phyloP scores from a whole-genome alignment of 2,888 invertebrate species.

The Leptinotarsa juncta region DNA sequence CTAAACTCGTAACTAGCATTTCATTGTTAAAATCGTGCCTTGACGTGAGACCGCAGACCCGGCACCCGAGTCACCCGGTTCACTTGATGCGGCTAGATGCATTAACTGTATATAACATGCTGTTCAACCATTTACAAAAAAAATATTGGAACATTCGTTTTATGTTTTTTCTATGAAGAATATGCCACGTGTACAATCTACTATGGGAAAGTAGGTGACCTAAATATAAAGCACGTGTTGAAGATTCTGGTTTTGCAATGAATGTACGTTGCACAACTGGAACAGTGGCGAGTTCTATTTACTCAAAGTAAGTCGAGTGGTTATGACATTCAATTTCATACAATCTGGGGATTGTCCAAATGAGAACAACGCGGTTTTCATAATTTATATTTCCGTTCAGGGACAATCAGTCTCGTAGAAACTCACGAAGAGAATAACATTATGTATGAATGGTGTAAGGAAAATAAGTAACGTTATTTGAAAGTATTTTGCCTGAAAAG shows the following conservation, averaged over 20 bases:
- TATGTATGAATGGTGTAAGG: neutral
- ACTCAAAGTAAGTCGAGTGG: neutral
- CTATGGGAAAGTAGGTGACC: constrained; percentile 1
- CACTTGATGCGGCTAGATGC: too few species aligned
- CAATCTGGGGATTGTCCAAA: neutral
- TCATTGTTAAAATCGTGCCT: too few species aligned
- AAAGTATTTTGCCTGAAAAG: neutral
- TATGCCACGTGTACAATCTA: neutral
- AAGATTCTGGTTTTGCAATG: neutral
- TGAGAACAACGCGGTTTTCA: neutral
- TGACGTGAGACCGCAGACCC: too few species aligned
- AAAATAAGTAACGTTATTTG: neutral
- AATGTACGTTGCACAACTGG: neutral
- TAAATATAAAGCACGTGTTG: neutral
- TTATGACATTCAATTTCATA: neutral
- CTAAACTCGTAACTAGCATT: too few species aligned
- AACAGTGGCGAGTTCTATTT: neutral
- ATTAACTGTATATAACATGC: too few species aligned
- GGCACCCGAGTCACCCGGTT: too few species aligned
- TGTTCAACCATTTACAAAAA: too few species aligned
- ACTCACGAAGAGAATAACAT: neutral
- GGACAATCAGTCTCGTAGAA: neutral
- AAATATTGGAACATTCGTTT: too few species aligned
- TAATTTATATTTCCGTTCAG: neutral
- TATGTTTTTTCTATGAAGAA: too few species aligned